Evolutionary conservation across 2,113 vertebrate species (phyloP), one percentile per base, ranked within the genome.

Genomic region (Scomber scombrus): DNA sequence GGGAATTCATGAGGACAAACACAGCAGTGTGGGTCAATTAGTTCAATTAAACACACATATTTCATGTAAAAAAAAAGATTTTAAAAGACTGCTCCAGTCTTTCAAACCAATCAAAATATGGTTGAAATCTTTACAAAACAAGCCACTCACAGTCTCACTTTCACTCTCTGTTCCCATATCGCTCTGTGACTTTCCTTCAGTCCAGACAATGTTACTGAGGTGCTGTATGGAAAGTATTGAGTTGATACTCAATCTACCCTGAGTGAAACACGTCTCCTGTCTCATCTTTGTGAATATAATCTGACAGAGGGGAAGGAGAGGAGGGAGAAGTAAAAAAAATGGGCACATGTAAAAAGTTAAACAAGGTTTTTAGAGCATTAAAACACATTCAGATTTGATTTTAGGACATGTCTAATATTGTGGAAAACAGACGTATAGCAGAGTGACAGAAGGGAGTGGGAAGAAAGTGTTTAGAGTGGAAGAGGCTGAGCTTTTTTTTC

Each of bases 221-320:
- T 78, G 63, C 78, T 68, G 62, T 66, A 78, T 85, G 90, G 81
- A 87, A 92, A 81, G 60, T 69, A 80, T 71, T 84, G 26, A 80
- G 83, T 72, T 63, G 87, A 87, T 52, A 87, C 69, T 64, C 72
- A 88, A 70, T 89, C 78, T 78, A 76, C 61, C 71, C n/a, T 6
- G 6, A 23, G 1, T 62, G 55, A 87, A 60, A 66, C 60, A 18
- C 15, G 21, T 63, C 51, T 57, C 58, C 73, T 56, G n/a, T 62
- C 62, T 81, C 55, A 23, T 65, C 49, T 50, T 34, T 15, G 43
- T 66, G 15, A 8, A 66, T 11, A 18, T 49, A 40, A 46, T 75
- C 52, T 45, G 18, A 64, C 5, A 11, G 58, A 21, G 52, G 16
- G 12, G 19, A 34, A 40, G 34, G 21, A 8, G 12, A 13, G 31